These are phyloP conservation scores for Danionella cerebrum DNA, from an alignment of 2,113 vertebrate species.

Conservation along the genomic window DNA sequence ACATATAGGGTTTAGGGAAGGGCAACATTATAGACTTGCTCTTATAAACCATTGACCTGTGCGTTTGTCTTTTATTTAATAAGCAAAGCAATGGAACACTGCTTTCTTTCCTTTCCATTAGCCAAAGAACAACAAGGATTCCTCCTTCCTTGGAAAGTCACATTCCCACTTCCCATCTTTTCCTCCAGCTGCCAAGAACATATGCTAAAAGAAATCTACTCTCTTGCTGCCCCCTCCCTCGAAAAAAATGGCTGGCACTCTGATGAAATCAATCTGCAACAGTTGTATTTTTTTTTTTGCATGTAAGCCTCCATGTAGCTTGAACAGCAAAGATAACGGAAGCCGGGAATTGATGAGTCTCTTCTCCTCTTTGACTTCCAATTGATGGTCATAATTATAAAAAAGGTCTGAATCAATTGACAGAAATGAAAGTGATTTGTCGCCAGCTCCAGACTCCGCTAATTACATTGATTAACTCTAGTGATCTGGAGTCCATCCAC, in stretches of 20 bases:
- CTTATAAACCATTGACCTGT: no score
- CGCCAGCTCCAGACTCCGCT: conserved; percentile 40
- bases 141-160: conserved; percentile 38
- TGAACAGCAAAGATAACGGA: conserved; percentile 42
- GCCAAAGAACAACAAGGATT: conserved; percentile 6
- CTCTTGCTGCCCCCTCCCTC: conserved; percentile 25
- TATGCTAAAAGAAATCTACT: conserved; percentile 56
- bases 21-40: no score
- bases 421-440: conserved; percentile 53
- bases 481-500: conserved; percentile 42
- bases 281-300: neutral
- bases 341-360: conserved; percentile 27
- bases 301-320: neutral
- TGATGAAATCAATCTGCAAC: conserved; percentile 39
- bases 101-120: no score
- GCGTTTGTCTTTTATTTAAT: no score
- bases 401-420: conserved; percentile 56
- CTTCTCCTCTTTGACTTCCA: conserved; percentile 46
- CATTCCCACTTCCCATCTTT: conserved; percentile 41
- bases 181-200: conserved; percentile 50
- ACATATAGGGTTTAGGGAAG: no score
- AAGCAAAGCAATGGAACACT: no score
- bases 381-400: conserved; percentile 60
- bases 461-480: conserved; percentile 54
- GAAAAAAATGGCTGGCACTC: conserved; percentile 52